phyloP scores from a whole-genome alignment of 2,888 invertebrate genomes.

The Trisateles emortualis region DNA sequence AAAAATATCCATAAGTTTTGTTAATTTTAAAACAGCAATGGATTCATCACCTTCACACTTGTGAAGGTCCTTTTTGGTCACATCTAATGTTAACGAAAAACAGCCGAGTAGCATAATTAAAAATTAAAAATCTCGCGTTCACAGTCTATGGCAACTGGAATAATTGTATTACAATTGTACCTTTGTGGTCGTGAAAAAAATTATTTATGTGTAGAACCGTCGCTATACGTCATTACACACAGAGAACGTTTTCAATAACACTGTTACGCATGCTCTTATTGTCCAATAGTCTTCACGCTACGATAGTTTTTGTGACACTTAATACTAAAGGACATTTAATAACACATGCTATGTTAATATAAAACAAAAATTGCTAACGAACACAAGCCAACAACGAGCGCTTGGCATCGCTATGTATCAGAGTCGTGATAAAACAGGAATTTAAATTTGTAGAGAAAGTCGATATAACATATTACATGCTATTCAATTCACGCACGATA shows the following conservation, averaged over 20 bases:
- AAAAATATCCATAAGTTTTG: neutral
- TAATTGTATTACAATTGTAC: conserved; percentile 21
- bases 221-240: conserved; percentile 27
- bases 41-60: conserved; percentile 9
- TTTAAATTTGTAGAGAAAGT: no score
- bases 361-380: neutral
- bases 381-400: no score
- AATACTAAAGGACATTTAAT: conserved; percentile 8
- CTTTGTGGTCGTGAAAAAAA: conserved; percentile 30
- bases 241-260: conserved; percentile 40
- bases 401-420: no score
- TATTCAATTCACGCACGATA: no score
- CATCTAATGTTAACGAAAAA: neutral
- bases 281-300: conserved; percentile 49
- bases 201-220: conserved; percentile 27
- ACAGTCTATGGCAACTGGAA: neutral
- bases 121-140: neutral
- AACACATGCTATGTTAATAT: neutral
- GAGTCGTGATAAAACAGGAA: no score
- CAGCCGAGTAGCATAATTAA: neutral
- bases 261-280: conserved; percentile 47
- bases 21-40: neutral
- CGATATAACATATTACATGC: no score
- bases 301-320: conserved; percentile 20
- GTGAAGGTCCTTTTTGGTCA: conserved; percentile 4